phyloP scores from a whole-genome alignment of 2,888 invertebrate species.

The Dichetophora obliterata region DNA sequence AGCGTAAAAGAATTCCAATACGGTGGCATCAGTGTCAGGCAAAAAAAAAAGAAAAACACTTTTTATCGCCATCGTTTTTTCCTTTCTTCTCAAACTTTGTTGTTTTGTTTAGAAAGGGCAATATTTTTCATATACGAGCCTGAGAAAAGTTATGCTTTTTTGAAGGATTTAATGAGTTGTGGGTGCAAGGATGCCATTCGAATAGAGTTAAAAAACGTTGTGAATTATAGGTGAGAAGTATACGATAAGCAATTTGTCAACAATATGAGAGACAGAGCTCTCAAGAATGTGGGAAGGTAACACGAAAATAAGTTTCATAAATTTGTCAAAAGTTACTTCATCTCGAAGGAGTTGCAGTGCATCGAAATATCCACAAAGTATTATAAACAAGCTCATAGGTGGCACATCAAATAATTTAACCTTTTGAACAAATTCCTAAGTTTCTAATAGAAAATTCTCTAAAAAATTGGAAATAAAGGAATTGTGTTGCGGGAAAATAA shows the following conservation, averaged over 20 bases:
- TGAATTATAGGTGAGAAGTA: background rate
- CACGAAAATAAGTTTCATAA: background rate
- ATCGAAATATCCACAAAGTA: too few species aligned
- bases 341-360: background rate
- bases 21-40: background rate
- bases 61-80: background rate
- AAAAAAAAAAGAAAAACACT: background rate
- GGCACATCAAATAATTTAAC: too few species aligned
- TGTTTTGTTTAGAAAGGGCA: background rate
- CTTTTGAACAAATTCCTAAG: too few species aligned
- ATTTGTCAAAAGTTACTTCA: background rate
- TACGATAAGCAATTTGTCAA: constrained; percentile 18
- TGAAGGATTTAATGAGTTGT: constrained; percentile 25
- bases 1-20: background rate
- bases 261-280: background rate
- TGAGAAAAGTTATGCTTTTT: constrained; percentile 4
- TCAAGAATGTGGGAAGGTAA: background rate
- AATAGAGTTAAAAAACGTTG: background rate
- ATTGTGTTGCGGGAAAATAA: background rate
- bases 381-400: too few species aligned
- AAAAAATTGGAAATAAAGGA: too few species aligned
- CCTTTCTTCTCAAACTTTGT: background rate
- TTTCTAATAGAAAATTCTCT: too few species aligned
- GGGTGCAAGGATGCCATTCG: background rate
- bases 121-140: background rate